These are phyloP conservation scores for Entomobrya multifasciata DNA, from an alignment of 2,888 invertebrate genomes.

Conservation along the genomic window DNA sequence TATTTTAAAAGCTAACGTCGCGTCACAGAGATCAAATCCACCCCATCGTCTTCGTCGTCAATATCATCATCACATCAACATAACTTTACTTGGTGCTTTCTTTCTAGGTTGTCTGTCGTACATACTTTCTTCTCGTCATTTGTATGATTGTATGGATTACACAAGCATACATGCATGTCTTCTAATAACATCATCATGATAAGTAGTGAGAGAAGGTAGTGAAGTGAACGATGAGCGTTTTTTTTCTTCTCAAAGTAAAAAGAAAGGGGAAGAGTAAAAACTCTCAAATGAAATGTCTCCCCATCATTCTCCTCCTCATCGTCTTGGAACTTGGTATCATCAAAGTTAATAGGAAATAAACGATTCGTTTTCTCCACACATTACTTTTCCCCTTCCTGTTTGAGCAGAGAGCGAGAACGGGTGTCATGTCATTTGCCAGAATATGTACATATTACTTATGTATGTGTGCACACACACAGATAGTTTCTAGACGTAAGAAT, in stretches of 20 bases:
- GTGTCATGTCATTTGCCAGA: constrained; percentile 39
- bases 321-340: constrained; percentile 44
- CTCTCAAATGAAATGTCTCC: constrained; percentile 57
- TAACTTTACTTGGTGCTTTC: not conserved
- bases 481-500: not conserved
- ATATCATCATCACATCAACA: no score
- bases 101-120: not conserved
- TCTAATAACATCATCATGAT: constrained; percentile 33
- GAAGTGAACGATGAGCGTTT: not conserved
- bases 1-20: no score
- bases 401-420: not conserved
- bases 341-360: constrained; percentile 73
- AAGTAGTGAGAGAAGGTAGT: not conserved
- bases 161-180: not conserved
- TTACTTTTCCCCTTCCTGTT: constrained; percentile 44
- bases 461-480: constrained; percentile 18
- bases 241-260: not conserved
- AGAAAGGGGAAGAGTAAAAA: constrained; percentile 9
- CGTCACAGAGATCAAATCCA: no score
- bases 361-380: constrained; percentile 51
- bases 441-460: constrained; percentile 32
- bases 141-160: not conserved
- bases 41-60: no score
- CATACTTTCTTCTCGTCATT: not conserved
- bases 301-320: constrained; percentile 16